Conservation (phyloP, 2,797 vertebrate species). For the Acanthurus leucopareius region DNA sequence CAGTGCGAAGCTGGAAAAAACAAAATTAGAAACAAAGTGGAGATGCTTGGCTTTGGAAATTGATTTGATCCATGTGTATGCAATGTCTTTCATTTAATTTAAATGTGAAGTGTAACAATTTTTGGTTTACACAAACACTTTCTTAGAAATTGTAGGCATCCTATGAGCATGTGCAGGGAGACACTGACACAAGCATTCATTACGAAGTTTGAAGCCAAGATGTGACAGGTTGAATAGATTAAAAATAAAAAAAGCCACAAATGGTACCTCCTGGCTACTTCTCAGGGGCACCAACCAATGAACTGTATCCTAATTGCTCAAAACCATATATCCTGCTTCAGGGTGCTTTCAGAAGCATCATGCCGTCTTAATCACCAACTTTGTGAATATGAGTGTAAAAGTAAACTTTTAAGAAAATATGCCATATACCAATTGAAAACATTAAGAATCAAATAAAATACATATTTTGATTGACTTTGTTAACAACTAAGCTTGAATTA, state of each 20-base stretch:
- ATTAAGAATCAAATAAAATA: background rate
- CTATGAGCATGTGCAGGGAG: constrained; percentile 58
- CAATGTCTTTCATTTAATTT: constrained; percentile 49
- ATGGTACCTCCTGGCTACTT: constrained; percentile 61
- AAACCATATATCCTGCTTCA: constrained; percentile 20
- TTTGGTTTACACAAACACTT: constrained; percentile 72
- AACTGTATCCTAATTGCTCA: constrained; percentile 41
- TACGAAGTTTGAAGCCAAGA: constrained; percentile 55
- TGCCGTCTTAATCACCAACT: constrained; percentile 10
- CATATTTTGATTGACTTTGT: background rate
- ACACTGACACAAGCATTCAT: constrained; percentile 61
- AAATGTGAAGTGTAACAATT: constrained; percentile 59
- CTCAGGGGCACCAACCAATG: constrained; percentile 44
- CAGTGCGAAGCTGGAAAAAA: constrained; percentile 69
- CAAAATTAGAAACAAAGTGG: constrained; percentile 61
- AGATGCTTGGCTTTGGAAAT: constrained; percentile 67
- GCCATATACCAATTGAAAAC: background rate
- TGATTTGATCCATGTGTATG: constrained; percentile 30
- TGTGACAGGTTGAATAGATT: constrained; percentile 19
- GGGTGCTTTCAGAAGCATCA: constrained; percentile 30
- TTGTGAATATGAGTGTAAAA: constrained; percentile 29
- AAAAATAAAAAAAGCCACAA: constrained; percentile 49
- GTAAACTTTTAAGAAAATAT: constrained; percentile 12
- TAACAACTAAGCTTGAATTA: background rate
- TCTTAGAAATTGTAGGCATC: constrained; percentile 48